A percentile compares a stretch with the other conserved stretches of the same genome.
Evolutionary conservation across 2,797 vertebrate genomes (phyloP).

Genomic region (Pangasius macronema): DNA sequence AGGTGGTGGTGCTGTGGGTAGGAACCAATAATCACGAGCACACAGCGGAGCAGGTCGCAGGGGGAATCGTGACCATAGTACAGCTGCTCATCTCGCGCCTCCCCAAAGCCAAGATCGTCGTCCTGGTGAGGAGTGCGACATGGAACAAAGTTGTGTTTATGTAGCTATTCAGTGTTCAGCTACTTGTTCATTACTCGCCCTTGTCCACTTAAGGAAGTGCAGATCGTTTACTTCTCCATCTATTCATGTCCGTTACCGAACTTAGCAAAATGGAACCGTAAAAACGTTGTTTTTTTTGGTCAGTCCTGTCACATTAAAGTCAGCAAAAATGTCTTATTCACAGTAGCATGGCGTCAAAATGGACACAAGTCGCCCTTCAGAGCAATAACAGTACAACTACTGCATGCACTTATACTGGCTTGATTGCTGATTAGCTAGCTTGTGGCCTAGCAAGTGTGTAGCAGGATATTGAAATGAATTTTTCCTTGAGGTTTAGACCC

Average conservation of each 20-base stretch:
- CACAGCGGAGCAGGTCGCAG: constrained; percentile 91
- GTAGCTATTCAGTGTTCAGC: background rate
- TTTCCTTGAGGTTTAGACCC: too few relatives aligned
- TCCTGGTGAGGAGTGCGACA: constrained; percentile 81
- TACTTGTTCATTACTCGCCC: background rate
- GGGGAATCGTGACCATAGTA: constrained; percentile 88
- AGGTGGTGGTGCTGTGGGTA: constrained; percentile 97
- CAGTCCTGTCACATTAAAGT: background rate
- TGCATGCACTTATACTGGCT: too few relatives aligned
- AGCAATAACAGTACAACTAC: too few relatives aligned
- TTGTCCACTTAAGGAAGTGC: background rate
- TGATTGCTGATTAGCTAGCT: background rate
- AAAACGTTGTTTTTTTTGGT: background rate
- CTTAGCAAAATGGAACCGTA: background rate
- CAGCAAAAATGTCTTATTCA: background rate
- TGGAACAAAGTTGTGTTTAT: background rate
- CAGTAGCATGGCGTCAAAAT: too few relatives aligned
- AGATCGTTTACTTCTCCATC: background rate
- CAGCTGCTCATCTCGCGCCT: constrained; percentile 83
- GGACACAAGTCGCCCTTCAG: too few relatives aligned
- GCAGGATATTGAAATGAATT: background rate
- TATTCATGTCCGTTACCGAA: too few relatives aligned
- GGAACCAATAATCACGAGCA: constrained; percentile 96
- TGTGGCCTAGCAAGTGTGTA: background rate
- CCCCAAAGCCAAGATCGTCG: constrained; percentile 91